These are phyloP conservation scores for Hipposideros larvatus DNA, from an alignment of 2,797 vertebrate genomes.

Conservation along the genomic window DNA sequence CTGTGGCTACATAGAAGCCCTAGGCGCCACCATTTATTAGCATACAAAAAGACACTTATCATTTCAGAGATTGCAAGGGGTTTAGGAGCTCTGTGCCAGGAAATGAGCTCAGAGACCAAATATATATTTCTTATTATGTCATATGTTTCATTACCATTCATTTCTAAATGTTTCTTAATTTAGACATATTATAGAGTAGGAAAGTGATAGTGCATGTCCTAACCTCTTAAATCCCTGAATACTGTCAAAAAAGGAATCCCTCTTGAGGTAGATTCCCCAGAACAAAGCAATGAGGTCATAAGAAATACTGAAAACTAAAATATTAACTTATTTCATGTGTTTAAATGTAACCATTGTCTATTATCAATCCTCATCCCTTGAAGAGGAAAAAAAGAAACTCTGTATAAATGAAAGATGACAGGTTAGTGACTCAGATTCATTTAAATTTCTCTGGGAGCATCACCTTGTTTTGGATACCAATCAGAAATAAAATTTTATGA, in stretches of 20 bases:
- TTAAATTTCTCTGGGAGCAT: constrained; percentile 35
- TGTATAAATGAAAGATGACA: neutral
- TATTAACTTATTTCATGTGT: neutral
- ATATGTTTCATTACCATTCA: neutral
- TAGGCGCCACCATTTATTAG: neutral
- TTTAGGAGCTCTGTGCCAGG: neutral
- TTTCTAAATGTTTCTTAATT: constrained; percentile 40
- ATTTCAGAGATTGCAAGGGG: neutral
- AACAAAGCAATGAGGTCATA: neutral
- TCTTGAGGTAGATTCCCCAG: neutral
- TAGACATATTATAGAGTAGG: neutral
- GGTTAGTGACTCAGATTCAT: neutral
- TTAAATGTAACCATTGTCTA: neutral
- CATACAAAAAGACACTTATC: neutral
- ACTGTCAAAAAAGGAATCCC: neutral
- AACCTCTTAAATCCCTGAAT: neutral
- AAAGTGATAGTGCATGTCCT: neutral
- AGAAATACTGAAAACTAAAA: neutral
- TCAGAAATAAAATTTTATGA: neutral
- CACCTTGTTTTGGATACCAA: neutral
- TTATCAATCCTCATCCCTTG: neutral
- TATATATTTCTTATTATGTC: neutral
- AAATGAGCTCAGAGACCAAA: neutral
- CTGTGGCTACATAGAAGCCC: neutral
- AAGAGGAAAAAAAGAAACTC: neutral